Evolutionary conservation across 2,797 vertebrate species (phyloP).

Genomic region (Neosalanx taihuensis): DNA sequence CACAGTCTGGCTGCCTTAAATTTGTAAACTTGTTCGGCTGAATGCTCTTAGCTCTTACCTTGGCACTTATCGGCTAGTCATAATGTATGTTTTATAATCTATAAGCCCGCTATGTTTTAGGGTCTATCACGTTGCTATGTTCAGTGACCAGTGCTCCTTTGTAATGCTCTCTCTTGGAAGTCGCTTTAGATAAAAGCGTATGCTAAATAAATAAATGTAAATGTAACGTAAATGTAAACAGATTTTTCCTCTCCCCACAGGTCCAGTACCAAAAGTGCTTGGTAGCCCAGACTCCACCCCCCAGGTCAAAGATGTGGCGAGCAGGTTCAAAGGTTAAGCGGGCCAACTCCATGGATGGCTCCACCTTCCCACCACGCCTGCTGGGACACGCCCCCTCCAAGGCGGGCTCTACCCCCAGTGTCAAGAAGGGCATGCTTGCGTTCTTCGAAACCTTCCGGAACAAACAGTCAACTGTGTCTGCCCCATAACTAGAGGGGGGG

Average conservation of each 20-base stretch:
- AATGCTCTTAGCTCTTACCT: too few relatives aligned
- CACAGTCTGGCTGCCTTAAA: too few relatives aligned
- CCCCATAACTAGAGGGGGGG: conserved; percentile 56
- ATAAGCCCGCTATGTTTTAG: too few relatives aligned
- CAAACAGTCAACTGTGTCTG: conserved; percentile 80
- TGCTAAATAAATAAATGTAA: too few relatives aligned
- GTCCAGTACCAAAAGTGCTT: conserved; percentile 95
- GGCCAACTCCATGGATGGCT: conserved; percentile 80
- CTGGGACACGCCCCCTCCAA: conserved; percentile 61
- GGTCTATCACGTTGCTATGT: too few relatives aligned
- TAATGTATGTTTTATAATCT: too few relatives aligned
- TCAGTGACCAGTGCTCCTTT: too few relatives aligned
- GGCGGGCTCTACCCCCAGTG: conserved; percentile 54
- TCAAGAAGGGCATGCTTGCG: conserved; percentile 84
- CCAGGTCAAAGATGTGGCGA: conserved; percentile 74
- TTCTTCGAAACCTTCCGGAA: conserved; percentile 88
- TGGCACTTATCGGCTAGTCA: too few relatives aligned
- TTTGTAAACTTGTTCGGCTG: too few relatives aligned
- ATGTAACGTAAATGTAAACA: too few relatives aligned
- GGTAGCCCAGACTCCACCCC: conserved; percentile 83
- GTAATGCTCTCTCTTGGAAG: too few relatives aligned
- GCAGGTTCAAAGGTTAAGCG: conserved; percentile 77
- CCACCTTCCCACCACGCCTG: conserved; percentile 59
- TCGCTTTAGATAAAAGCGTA: too few relatives aligned
- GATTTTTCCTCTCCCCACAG: conserved; percentile 57